phyloP scores from a whole-genome alignment of 2,888 invertebrate species.

The Agrypnus murinus region DNA sequence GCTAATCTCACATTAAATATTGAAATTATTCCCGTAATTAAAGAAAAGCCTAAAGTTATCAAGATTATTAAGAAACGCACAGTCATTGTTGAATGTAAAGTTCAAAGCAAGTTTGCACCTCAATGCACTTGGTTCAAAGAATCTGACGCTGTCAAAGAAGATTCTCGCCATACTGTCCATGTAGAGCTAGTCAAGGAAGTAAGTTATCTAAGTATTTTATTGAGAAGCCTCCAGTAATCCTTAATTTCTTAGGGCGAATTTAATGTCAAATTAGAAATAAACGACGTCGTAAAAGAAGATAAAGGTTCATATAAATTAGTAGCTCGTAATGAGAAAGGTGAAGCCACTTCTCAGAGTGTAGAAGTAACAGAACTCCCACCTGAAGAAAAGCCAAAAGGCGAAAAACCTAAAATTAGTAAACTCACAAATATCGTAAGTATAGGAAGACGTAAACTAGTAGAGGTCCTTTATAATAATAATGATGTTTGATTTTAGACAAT shows the following conservation, averaged over 20 bases:
- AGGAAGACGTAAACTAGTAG: too few relatives aligned
- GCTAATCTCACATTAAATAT: constrained; percentile 98
- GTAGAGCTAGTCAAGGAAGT: constrained; percentile 88
- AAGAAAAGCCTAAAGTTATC: constrained; percentile 93
- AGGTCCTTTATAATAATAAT: too few relatives aligned
- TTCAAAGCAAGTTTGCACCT: constrained; percentile 94
- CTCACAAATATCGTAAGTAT: constrained; percentile 83
- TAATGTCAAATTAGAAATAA: constrained; percentile 91
- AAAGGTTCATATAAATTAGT: constrained; percentile 93
- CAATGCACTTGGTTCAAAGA: constrained; percentile 96
- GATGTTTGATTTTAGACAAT: constrained; percentile 73
- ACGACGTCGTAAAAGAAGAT: constrained; percentile 85
- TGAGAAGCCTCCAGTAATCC: neutral
- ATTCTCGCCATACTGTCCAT: constrained; percentile 83
- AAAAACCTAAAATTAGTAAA: constrained; percentile 87
- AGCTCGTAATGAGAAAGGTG: constrained; percentile 94
- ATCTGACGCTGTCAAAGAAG: constrained; percentile 83
- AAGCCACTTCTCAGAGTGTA: constrained; percentile 91
- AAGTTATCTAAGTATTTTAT: constrained; percentile 61
- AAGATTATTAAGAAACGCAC: constrained; percentile 94
- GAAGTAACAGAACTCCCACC: constrained; percentile 89
- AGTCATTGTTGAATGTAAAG: constrained; percentile 94
- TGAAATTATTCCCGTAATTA: constrained; percentile 96
- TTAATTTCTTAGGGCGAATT: constrained; percentile 84
- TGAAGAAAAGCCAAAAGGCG: constrained; percentile 82